These are phyloP conservation scores for Drosophila rellima DNA, from an alignment of 2,888 invertebrate species.

Conservation along the genomic window DNA sequence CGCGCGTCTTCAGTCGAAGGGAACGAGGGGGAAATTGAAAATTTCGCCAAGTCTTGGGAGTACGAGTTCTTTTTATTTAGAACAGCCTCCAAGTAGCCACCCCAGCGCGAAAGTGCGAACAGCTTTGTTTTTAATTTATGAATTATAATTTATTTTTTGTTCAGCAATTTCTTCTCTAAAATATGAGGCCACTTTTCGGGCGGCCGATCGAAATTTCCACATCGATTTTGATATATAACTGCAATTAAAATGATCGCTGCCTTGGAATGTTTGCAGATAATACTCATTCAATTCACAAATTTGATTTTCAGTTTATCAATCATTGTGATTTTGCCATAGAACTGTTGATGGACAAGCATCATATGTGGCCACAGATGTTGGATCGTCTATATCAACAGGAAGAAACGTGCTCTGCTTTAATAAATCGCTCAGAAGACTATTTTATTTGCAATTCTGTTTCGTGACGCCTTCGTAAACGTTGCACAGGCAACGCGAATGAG, in stretches of 20 bases:
- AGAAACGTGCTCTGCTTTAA: neutral
- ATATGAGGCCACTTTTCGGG: constrained; percentile 55
- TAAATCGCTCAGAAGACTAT: neutral
- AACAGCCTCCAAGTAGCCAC: constrained; percentile 41
- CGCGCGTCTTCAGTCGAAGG: constrained; percentile 36
- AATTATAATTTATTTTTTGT: constrained; percentile 70
- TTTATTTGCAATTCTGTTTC: neutral
- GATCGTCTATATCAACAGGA: neutral
- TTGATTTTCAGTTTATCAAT: constrained; percentile 65
- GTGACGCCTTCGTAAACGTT: constrained; percentile 1
- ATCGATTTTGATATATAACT: constrained; percentile 62
- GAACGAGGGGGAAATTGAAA: constrained; percentile 21
- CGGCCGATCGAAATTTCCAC: constrained; percentile 33
- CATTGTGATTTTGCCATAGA: constrained; percentile 32
- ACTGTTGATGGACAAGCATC: constrained; percentile 50
- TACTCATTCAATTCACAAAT: constrained; percentile 27
- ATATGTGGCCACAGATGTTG: constrained; percentile 33
- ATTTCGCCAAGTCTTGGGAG: constrained; percentile 44
- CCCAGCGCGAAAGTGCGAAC: constrained; percentile 54
- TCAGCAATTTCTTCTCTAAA: constrained; percentile 20
- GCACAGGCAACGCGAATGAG: neutral
- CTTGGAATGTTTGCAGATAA: constrained; percentile 57
- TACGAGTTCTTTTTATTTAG: constrained; percentile 38
- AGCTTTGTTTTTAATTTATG: constrained; percentile 70
- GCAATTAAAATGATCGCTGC: constrained; percentile 54